Evolutionary conservation across 2,888 invertebrate genomes (phyloP), one percentile per base, ranked within the genome.

Genomic region (Cecidostiba fungosa): DNA sequence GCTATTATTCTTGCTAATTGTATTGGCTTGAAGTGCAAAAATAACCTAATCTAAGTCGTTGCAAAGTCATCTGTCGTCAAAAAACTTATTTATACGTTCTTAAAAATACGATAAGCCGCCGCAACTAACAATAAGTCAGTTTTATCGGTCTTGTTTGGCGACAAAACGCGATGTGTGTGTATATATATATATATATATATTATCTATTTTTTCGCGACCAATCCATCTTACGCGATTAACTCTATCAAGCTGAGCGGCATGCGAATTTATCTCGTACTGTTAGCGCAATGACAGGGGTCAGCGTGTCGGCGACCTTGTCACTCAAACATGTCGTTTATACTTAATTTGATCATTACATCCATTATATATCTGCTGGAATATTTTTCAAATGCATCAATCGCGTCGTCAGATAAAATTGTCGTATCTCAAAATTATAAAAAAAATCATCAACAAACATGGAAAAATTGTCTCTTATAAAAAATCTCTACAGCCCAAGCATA

Each of bases 231-330:
- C 1, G 29, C 54, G 78, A 79, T 36, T 70, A 62, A 76, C 32
- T 82, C 32, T 78, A 82, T 82, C 81, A 47, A 81, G n/a, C 43
- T 29, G 8, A 39, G 50, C n/a, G 69, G n/a, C 50, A 43, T 32
- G 50, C 32, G 78, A 66, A 73, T 23, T 86, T 81, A 86, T 86
- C 84, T 32, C n/a, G 14, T 43, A 19, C 10, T 77, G 16, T 73
- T 77, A 82, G 66, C 69, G 73, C 78, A 83, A 82, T 39, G 76
- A 62, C 69, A 66, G 76, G 70, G 86, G 82, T 86, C 86, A 86
- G 72, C 32, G 23, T 72, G 54, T 84, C 73, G 59, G 14, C 79
- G 77, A 80, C 83, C 77, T 83, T 77, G 83, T 86, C 77, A 83
- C 76, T 86, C 69, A 86, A 83, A 83, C 50, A 26, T 74, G 79